Base-by-base conservation (phyloP, 2,797 vertebrate genomes). In the Merluccius polli region DNA sequence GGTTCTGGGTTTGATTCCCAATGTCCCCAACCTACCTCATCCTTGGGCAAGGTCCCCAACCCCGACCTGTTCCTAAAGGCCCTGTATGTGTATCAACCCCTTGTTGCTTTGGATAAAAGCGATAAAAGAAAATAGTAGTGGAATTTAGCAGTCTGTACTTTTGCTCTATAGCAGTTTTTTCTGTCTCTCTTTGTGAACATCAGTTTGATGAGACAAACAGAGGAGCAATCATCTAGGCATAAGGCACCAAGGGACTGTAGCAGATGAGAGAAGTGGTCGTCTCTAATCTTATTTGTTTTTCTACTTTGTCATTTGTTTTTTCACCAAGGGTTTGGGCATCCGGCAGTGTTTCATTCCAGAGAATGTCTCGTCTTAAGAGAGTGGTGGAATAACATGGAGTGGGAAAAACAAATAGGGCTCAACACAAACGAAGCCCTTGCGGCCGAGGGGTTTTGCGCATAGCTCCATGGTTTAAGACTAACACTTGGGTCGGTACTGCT, bases 361-460 rank as follows among this genome's bases (percentile, higher is more conserved):
- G 81, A 81, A 81, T 82, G 74, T 21, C 44, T 52, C 52, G 52
- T 59, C 52, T 59, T 59, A n/a, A 59, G 79, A 86, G 85, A 87
- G 87, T 85, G 86, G 74, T 79, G 86, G 91, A 89, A 91, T 87
- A 82, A 88, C 83, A 86, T 76, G 4, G 79, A 91, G 83, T 78
- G 75, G 88, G 89, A 91, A 92, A 93, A 92, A 87, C 86, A 89
- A 92, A 92, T 84, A 88, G 79, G 35, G 2, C 80, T 87, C 18
- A 75, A 91, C 85, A 86, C 83, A 92, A 87, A 86, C 72, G 71
- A 68, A 79, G 83, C 70, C 81, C 78, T 84, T 48, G 75, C 77
- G 81, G 83, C 89, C 86, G 87, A 78, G 83, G 48, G 80, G 77
- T 87, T 81, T 79, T 38, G 69, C 85, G 86, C 77, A 73, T 52